Percentiles rank a stretch among this genome's conserved stretches.
These are phyloP conservation scores for Thripadectes ignobilis DNA, from an alignment of 2,797 vertebrate species.

Conservation along the genomic window DNA sequence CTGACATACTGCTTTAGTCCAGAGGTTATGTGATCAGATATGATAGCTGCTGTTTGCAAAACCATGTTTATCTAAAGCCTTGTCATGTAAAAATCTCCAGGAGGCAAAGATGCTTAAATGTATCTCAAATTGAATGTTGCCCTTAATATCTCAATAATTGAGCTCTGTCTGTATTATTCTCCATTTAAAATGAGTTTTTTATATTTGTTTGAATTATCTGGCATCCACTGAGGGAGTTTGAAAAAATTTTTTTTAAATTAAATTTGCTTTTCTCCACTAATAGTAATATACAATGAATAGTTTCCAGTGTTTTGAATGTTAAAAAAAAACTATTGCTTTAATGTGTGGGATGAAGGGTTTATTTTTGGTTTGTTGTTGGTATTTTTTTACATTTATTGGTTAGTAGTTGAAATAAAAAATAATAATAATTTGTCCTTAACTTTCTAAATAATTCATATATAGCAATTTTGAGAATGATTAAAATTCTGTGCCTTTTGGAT, in stretches of 20 bases:
- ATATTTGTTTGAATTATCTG: constrained; percentile 49
- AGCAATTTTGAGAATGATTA: not conserved
- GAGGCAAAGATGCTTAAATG: constrained; percentile 61
- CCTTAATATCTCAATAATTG: constrained; percentile 55
- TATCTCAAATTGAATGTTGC: constrained; percentile 63
- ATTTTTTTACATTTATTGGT: constrained; percentile 60
- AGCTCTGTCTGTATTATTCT: constrained; percentile 50
- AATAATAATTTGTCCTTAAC: constrained; percentile 30
- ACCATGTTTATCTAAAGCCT: constrained; percentile 52
- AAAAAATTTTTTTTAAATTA: constrained; percentile 51
- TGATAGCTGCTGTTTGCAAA: constrained; percentile 58
- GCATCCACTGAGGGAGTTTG: constrained; percentile 22
- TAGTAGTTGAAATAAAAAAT: constrained; percentile 64
- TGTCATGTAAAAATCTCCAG: constrained; percentile 63
- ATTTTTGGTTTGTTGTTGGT: constrained; percentile 57
- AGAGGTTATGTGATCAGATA: constrained; percentile 57
- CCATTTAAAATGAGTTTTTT: constrained; percentile 37
- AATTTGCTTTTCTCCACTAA: constrained; percentile 56
- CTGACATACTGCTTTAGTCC: constrained; percentile 50
- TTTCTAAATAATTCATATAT: constrained; percentile 46
- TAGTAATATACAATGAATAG: constrained; percentile 36
- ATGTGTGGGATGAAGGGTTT: constrained; percentile 43
- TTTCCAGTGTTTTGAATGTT: constrained; percentile 65
- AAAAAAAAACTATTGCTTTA: constrained; percentile 46
- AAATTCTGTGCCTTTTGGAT: not conserved